Base-by-base conservation (phyloP, 2,113 vertebrate species). In the Salvator merianae region DNA sequence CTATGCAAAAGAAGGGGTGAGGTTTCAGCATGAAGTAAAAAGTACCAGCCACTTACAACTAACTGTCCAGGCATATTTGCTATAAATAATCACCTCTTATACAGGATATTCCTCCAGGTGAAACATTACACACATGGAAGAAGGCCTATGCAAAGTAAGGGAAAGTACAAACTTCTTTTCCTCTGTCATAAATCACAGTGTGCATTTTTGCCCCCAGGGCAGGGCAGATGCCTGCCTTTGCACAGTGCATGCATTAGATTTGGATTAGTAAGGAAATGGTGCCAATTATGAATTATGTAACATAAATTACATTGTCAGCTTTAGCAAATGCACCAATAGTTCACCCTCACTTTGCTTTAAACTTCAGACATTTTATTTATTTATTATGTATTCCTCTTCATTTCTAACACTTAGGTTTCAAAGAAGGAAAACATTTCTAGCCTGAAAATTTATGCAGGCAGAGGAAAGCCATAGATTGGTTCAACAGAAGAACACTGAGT, bases 181-280 rank as follows among this genome's bases (percentile, higher is more conserved):
- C 92, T 93, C 90, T 90, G 78, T 82, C 84, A 91, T 94, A 93
- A 94, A 94, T 93, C 93, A 91, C 22, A 86, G 72, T 0, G 0
- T 0, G 0, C 40, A 65, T 20, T 53, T 85, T 40, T 77, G 86
- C 86, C 62, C 4, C 63, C 62, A 72, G 82, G 69, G 34, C 26
- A 76, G 89, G 72, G 84, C 87, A 81, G 74, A 94, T 91, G 86
- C 88, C 28, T 88, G 77, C 85, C 88, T 92, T 88, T 90, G 79
- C 80, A 43, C 83, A 75, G 69, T 47, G 59, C 71, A 83, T 62
- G 55, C 72, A 89, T 93, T 89, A 91, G 43, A 81, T 91, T 84
- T 86, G 83, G 86, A 84, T 90, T 93, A 89, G 84, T 47, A 80
- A 86, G 77, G 87, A 87, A 92, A 91, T 76, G 71, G 82, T 74